Evolutionary conservation across 1,140 invertebrate genomes (phyloP).

Genomic region (Pemphigus obesinymphae): DNA sequence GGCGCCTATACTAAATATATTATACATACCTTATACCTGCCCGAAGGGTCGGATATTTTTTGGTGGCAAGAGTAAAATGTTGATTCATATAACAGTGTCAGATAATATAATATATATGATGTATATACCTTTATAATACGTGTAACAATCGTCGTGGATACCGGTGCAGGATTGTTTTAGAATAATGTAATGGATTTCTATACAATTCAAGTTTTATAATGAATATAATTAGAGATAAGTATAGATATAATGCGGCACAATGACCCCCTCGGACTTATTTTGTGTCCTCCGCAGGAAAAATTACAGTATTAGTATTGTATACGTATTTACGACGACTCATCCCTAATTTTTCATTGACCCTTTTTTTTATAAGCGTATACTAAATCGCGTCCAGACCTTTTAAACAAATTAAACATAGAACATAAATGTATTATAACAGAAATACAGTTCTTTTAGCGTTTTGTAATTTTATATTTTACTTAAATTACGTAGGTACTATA

Average conservation of each 20-base stretch:
- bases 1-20: neutral
- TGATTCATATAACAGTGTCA: neutral
- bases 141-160: neutral
- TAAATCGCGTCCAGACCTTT: neutral
- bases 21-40: neutral
- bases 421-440: neutral
- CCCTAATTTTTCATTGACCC: neutral
- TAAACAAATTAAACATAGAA: neutral
- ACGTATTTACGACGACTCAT: neutral
- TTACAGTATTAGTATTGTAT: too few species aligned
- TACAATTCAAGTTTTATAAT: neutral
- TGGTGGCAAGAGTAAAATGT: neutral
- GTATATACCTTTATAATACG: neutral
- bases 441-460: neutral
- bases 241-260: neutral
- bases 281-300: too few species aligned
- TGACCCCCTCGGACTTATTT: neutral
- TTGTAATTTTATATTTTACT: neutral
- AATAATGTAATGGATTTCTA: neutral
- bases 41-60: neutral
- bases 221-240: constrained; percentile 4
- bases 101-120: neutral
- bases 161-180: neutral
- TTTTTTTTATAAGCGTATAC: neutral
- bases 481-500: neutral